Conservation (phyloP, 2,113 vertebrate genomes). For the Oryzias celebensis region DNA sequence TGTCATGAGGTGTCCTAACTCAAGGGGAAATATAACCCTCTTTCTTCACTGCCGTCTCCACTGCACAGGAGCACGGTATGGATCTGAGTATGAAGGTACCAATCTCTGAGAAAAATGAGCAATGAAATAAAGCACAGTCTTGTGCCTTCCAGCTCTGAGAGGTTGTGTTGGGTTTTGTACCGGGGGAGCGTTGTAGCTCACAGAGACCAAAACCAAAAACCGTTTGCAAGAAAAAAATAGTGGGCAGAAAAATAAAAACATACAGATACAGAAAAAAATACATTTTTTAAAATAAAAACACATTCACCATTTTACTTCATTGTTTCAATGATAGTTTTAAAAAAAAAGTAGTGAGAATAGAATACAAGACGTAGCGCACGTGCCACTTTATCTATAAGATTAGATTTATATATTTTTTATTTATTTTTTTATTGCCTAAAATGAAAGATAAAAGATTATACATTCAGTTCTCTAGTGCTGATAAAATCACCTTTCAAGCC, state of each 20-base stretch:
- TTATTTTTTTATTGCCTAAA: too few species aligned
- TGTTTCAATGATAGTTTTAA: too few species aligned
- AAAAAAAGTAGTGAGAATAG: too few species aligned
- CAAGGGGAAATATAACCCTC: slow-evolving; percentile 99
- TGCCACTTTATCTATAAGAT: too few species aligned
- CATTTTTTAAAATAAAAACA: too few species aligned
- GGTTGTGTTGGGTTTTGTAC: slow-evolving; percentile 70
- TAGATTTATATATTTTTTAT: too few species aligned
- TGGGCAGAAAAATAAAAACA: slow-evolving; percentile 37
- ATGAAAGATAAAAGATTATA: too few species aligned
- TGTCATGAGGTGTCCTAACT: slow-evolving; percentile 99
- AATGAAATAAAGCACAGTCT: slow-evolving; percentile 89
- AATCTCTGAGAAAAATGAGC: slow-evolving; percentile 99
- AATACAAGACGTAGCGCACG: too few species aligned
- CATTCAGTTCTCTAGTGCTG: not conserved
- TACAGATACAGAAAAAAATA: slow-evolving; percentile 38
- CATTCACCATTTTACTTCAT: too few species aligned
- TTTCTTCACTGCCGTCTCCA: slow-evolving; percentile 82
- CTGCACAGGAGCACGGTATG: slow-evolving; percentile 91
- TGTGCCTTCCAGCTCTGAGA: slow-evolving; percentile 89
- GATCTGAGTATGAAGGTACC: slow-evolving; percentile 96
- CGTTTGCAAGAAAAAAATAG: slow-evolving; percentile 13
- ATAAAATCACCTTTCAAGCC: slow-evolving; percentile 51
- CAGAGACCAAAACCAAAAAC: slow-evolving; percentile 32
- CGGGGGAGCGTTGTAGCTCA: slow-evolving; percentile 36